Base-by-base conservation (phyloP, 2,113 vertebrate species). In the Okapia johnstoni region DNA sequence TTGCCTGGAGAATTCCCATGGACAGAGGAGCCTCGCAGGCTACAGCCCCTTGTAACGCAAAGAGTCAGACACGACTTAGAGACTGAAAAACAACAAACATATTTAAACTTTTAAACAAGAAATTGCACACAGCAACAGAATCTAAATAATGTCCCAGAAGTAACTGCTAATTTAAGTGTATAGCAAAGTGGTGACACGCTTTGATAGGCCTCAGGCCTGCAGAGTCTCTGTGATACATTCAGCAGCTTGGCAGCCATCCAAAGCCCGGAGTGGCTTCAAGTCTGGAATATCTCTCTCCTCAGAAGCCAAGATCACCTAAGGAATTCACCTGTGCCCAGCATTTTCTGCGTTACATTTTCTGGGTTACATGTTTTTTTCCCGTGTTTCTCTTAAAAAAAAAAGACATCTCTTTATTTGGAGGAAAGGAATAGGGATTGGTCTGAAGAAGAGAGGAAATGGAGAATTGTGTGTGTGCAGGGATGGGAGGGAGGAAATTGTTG, bases 91-190 rank as follows among this genome's bases (percentile, higher is more conserved):
- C 70, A 43, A 76, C 70, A 70, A 88, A 28, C n/a, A 81, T 46
- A 89, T 73, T 96, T 94, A 94, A 94, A 97, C 73, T 92, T 94
- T 92, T 77, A 70, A 94, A 83, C 14, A 91, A 95, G 90, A 97
- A 97, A 93, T 26, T 50, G 17, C 33, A 94, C 11, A 63, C 43
- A 76, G 40, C 66, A 89, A 58, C 55, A 95, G 80, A 92, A 87
- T 83, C 60, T 96, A 92, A 96, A 88, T 88, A 92, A 93, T 95
- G 57, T 54, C 60, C 50, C 61, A 48, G 40, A 95, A 95, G 52
- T 97, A 96, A 97, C 94, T 85, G 88, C 88, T 97, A 96, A 97
- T 96, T 97, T 96, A 97, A 95, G 63, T 94, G 79, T 79, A 81
- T 76, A 85, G 92, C 88, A 92, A 93, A 98, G 95, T 87, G 80